A percentile compares a stretch with the other conserved stretches of the same genome.
phyloP scores from a whole-genome alignment of 2,797 vertebrate species.

The Poeciliopsis gracilis region DNA sequence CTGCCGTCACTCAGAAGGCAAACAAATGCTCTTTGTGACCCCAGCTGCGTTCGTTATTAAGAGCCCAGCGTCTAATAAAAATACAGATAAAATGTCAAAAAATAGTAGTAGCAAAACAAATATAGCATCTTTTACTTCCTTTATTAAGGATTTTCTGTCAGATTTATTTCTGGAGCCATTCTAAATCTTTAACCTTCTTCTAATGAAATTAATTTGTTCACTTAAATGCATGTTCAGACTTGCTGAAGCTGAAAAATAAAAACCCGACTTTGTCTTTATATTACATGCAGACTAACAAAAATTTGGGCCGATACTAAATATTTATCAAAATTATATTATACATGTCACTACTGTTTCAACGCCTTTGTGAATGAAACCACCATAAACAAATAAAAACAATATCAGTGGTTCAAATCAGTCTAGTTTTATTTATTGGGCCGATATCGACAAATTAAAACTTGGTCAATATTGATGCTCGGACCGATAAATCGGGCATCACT shows the following conservation, averaged over 20 bases:
- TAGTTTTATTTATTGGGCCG: too few species aligned
- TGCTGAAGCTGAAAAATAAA: background rate
- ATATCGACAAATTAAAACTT: too few species aligned
- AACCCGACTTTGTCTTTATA: background rate
- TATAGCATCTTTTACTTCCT: background rate
- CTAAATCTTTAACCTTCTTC: background rate
- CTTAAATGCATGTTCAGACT: background rate
- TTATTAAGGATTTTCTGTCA: background rate
- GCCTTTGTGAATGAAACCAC: too few species aligned
- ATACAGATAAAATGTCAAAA: background rate
- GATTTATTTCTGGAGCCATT: background rate
- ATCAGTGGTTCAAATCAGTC: too few species aligned
- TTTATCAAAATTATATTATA: too few species aligned
- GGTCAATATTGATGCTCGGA: too few species aligned
- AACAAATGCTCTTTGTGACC: constrained; percentile 16
- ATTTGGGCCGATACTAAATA: too few species aligned
- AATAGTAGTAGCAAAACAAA: too few species aligned
- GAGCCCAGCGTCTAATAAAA: background rate
- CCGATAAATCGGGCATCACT: too few species aligned
- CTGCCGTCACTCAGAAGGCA: constrained; percentile 56
- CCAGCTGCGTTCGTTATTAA: constrained; percentile 26
- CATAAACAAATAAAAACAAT: too few species aligned
- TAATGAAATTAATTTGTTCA: background rate
- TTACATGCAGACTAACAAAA: too few species aligned
- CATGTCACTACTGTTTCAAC: fast-evolving